A percentile compares a stretch with the other conserved stretches of the same genome.
Evolutionary conservation across 1,140 invertebrate species (phyloP).

Genomic region (Brachionus calyciflorus): DNA sequence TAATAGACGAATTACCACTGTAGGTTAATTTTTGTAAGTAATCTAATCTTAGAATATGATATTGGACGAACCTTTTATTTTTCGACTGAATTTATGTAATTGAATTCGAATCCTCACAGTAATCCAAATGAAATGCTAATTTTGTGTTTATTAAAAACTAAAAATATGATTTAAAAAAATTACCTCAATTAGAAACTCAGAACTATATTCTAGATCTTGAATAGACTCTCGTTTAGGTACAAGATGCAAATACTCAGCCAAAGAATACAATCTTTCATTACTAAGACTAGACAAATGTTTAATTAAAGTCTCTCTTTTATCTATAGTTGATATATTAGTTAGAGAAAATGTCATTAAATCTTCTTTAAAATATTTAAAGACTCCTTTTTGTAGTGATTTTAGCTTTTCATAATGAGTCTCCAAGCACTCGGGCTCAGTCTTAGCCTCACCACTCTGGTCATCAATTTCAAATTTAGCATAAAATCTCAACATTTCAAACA

Average conservation of each 20-base stretch:
- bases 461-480: conserved; percentile 97
- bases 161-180: no score
- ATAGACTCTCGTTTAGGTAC: neutral
- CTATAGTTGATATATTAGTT: conserved; percentile 87
- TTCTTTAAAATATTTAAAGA: conserved; percentile 86
- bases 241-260: conserved; percentile 21
- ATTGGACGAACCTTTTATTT: no score
- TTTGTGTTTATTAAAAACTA: no score
- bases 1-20: no score
- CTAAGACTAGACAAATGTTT: conserved; percentile 79
- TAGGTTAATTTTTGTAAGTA: no score
- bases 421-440: conserved; percentile 88
- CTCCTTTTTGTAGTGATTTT: conserved; percentile 77
- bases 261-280: conserved; percentile 51
- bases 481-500: conserved; percentile 91
- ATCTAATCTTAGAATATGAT: no score
- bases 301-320: conserved; percentile 76
- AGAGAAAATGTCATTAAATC: conserved; percentile 77
- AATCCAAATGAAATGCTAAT: no score
- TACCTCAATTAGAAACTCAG: conserved; percentile 38
- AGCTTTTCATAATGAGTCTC: conserved; percentile 86
- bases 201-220: conserved; percentile 16
- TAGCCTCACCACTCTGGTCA: conserved; percentile 87
- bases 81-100: no score
- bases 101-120: no score